Evolutionary conservation across 1,140 invertebrate species (phyloP).

Genomic region (Heliconius himera): DNA sequence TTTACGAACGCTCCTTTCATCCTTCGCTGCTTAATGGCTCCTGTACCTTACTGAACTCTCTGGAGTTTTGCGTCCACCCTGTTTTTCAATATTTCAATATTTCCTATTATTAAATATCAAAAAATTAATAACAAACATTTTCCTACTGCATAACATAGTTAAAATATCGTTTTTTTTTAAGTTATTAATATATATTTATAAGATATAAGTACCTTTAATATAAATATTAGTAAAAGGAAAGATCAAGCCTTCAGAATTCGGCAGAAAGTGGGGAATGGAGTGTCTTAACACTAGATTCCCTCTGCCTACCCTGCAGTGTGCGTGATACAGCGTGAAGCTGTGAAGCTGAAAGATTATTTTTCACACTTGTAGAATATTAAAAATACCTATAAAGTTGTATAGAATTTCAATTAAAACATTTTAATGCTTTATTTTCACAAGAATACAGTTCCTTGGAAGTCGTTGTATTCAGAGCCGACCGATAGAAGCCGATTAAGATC

Average conservation of each 20-base stretch:
- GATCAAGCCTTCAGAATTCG: too few species aligned
- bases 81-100: not conserved
- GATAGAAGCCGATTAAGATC: conserved; percentile 57
- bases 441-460: conserved; percentile 49
- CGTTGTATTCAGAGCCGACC: conserved; percentile 45
- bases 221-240: not conserved
- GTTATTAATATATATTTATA: too few species aligned
- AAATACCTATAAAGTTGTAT: not conserved
- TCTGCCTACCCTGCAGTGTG: too few species aligned
- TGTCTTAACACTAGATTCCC: too few species aligned
- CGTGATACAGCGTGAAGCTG: too few species aligned
- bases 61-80: not conserved
- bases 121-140: not conserved
- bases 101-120: not conserved
- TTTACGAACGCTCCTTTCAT: conserved; percentile 25
- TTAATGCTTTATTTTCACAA: conserved; percentile 22
- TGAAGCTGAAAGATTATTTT: too few species aligned
- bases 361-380: too few species aligned
- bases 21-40: conserved; percentile 20
- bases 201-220: not conserved
- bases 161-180: not conserved
- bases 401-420: too few species aligned
- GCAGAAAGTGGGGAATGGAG: too few species aligned
- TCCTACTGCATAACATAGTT: not conserved
- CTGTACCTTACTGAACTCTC: conserved; percentile 22